These are phyloP conservation scores for Galaxias olidus DNA, from an alignment of 2,797 vertebrate genomes.

Conservation along the genomic window DNA sequence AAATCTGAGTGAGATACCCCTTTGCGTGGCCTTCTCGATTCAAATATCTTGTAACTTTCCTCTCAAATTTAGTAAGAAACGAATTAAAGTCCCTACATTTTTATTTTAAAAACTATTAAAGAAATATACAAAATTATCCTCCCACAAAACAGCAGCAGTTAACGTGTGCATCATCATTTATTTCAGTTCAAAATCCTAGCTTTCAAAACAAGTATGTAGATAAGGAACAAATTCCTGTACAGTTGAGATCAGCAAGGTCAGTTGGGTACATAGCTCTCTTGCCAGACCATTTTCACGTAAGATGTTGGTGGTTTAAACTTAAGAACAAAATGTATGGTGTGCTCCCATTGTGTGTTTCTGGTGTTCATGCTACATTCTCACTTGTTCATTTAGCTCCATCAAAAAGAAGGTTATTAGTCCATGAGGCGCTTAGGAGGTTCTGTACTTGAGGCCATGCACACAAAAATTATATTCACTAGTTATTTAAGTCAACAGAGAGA, in stretches of 20 bases:
- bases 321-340: constrained; percentile 47
- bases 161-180: constrained; percentile 90
- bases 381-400: constrained; percentile 47
- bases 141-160: constrained; percentile 30
- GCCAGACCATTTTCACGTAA: constrained; percentile 70
- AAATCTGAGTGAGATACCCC: neutral
- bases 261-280: constrained; percentile 81
- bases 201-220: constrained; percentile 83
- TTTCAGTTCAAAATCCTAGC: constrained; percentile 91
- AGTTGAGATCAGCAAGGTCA: constrained; percentile 81
- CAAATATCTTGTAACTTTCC: too few relatives aligned
- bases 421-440: constrained; percentile 52
- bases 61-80: too few relatives aligned
- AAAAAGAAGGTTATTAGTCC: constrained; percentile 48
- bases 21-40: too few relatives aligned
- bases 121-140: constrained; percentile 14
- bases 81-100: too few relatives aligned
- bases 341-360: constrained; percentile 54
- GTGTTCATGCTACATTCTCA: constrained; percentile 71
- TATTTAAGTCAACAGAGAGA: constrained; percentile 46
- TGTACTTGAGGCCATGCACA: constrained; percentile 58
- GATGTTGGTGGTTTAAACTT: constrained; percentile 46
- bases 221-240: constrained; percentile 77
- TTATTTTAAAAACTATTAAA: too few relatives aligned
- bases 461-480: constrained; percentile 49